Percentiles rank a stretch among this genome's conserved stretches.
phyloP scores from a whole-genome alignment of 1,140 invertebrate genomes.

The Drosophila kikkawai region DNA sequence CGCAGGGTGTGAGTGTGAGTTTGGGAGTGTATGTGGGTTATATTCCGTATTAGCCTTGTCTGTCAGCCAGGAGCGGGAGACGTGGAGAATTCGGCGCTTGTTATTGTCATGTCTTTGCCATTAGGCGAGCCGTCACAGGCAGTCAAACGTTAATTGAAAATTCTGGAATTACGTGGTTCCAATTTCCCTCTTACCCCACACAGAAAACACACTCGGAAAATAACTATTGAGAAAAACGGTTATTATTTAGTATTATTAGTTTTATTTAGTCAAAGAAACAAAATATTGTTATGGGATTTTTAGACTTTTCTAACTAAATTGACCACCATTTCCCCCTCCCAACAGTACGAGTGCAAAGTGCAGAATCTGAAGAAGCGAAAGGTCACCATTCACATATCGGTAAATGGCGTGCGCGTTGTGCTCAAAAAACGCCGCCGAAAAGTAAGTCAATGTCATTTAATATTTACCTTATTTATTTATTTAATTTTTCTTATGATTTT shows the following conservation, averaged over 20 bases:
- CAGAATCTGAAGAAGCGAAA: slow-evolving; percentile 99
- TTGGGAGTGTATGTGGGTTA: slow-evolving; percentile 10
- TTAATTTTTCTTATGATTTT: slow-evolving; percentile 32
- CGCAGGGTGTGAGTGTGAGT: slow-evolving; percentile 11
- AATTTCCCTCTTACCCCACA: background rate
- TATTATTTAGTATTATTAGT: background rate
- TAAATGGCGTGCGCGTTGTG: slow-evolving; percentile 96
- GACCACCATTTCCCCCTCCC: slow-evolving; percentile 40
- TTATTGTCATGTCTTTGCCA: slow-evolving; percentile 80
- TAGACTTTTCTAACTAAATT: background rate
- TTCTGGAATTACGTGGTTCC: slow-evolving; percentile 52
- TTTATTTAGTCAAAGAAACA: background rate
- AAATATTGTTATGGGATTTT: too few species aligned
- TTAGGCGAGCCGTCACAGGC: slow-evolving; percentile 62
- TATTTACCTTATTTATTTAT: slow-evolving; percentile 1
- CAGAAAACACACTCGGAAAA: background rate
- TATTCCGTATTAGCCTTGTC: slow-evolving; percentile 55
- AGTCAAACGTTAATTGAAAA: slow-evolving; percentile 81
- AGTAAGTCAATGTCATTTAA: slow-evolving; percentile 79
- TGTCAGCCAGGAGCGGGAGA: slow-evolving; percentile 27
- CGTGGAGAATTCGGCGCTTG: slow-evolving; percentile 61
- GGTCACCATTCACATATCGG: slow-evolving; percentile 96
- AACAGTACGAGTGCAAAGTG: slow-evolving; percentile 98
- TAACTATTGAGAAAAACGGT: background rate
- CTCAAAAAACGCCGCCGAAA: slow-evolving; percentile 91